Base-by-base conservation (phyloP, 2,113 vertebrate species). In the Acanthochromis polyacanthus region DNA sequence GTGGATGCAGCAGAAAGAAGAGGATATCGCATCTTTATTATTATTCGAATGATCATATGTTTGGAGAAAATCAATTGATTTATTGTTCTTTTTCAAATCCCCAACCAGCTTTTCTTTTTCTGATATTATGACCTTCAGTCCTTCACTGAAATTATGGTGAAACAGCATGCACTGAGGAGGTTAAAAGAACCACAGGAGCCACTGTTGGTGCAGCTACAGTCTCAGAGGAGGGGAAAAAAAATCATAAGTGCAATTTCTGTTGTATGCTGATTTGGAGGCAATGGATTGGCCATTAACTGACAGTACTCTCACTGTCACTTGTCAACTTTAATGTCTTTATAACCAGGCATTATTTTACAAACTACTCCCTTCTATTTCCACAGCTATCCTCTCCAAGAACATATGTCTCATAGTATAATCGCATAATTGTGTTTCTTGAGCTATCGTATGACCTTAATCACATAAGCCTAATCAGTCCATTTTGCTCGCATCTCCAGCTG, bases 391-490 rank as follows among this genome's bases (percentile, higher is more conserved):
- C 20, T 62, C 19, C 23, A 25, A 68, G 70, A 57, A n/a, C 7
- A 65, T 4, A 0, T 25, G 12, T 58, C 32, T 74, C 51, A 28
- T 12, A 52, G 9, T 22, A 56, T 45, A 43, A 28, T 51, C 67
- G 3, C 48, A 25, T 61, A 22, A 72, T 57, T 76, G 32, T 30
- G 12, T 74, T 85, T 53, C 72, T 32, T 32, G 56, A 50, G 43
- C 46, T 0, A 46, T 19, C 25, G 25, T 59, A 3, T 76, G 50
- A 78, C 73, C 79, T 75, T 81, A 68, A 87, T 87, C 85, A 28
- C 9, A 14, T 53, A 40, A 66, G 36, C 32, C 50, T n/a, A 65
- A 75, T 86, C 76, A 65, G 79, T 65, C 46, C 53, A 45, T 40
- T 58, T 71, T 19, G 61, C 71, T 68, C 32, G 19, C 56, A 51